These are phyloP conservation scores for Drosophila nigritarsus DNA, from an alignment of 2,888 invertebrate genomes.

Conservation along the genomic window DNA sequence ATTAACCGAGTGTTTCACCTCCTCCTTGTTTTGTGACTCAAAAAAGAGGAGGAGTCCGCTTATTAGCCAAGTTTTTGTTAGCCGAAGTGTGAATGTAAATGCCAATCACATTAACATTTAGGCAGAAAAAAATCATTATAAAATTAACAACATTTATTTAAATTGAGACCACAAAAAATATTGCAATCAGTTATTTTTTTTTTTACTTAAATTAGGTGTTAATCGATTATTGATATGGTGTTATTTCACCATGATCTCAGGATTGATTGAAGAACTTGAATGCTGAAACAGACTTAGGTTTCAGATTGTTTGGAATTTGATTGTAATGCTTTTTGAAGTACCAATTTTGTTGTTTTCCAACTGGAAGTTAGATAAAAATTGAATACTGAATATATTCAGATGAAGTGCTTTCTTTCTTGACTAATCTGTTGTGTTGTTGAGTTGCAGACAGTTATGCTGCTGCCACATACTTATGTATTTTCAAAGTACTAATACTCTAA, in stretches of 20 bases:
- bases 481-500: neutral
- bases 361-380: neutral
- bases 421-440: neutral
- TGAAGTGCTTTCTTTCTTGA: neutral
- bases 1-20: slow-evolving; percentile 36
- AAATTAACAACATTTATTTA: neutral
- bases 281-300: neutral
- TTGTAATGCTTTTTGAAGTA: neutral
- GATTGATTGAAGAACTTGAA: neutral
- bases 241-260: neutral
- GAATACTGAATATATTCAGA: neutral
- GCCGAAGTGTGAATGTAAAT: neutral
- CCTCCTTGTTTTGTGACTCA: neutral
- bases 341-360: accelerated
- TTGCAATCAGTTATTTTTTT: no score
- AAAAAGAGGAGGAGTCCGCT: neutral
- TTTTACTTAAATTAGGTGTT: neutral
- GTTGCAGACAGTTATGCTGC: neutral
- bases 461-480: neutral
- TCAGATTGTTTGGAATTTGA: neutral
- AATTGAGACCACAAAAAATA: neutral
- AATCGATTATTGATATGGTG: neutral
- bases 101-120: neutral
- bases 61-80: slow-evolving; percentile 7
- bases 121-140: neutral